Conservation (phyloP, 2,113 vertebrate genomes). For the Hypocryptadius cinnamomeus region DNA sequence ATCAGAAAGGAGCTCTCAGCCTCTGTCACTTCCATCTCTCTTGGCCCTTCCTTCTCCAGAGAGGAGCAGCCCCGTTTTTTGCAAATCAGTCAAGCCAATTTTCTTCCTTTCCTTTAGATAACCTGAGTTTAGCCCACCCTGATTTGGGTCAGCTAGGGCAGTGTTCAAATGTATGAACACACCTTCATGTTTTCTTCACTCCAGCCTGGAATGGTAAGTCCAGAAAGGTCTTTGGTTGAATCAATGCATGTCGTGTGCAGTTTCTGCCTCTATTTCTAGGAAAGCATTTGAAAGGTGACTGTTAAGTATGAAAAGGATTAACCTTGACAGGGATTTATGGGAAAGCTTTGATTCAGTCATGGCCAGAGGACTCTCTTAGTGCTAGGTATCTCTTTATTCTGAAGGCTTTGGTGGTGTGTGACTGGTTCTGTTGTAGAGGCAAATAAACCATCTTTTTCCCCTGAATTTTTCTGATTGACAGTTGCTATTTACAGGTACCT, state of each 20-base stretch:
- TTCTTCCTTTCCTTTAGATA: background rate
- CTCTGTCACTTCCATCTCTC: background rate
- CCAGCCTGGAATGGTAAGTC: background rate
- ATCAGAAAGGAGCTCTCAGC: background rate
- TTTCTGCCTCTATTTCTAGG: background rate
- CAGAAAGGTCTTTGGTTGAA: background rate
- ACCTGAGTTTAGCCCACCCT: background rate
- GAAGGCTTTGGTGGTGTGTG: background rate
- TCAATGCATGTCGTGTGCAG: background rate
- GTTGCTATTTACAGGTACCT: background rate
- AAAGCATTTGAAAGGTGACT: background rate
- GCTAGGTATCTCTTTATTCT: background rate
- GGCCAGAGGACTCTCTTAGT: background rate
- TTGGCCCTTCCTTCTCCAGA: too few relatives aligned
- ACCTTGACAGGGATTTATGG: background rate
- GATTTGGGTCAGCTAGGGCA: background rate
- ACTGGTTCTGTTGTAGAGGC: background rate
- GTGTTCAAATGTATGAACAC: background rate
- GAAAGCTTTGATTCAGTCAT: background rate
- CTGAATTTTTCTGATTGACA: background rate
- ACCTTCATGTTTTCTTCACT: background rate
- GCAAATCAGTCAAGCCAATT: background rate
- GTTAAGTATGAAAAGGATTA: background rate
- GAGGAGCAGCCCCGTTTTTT: background rate
- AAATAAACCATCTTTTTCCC: background rate